Conservation (phyloP, 2,797 vertebrate genomes). For the Ctenochaetus hawaiiensis region DNA sequence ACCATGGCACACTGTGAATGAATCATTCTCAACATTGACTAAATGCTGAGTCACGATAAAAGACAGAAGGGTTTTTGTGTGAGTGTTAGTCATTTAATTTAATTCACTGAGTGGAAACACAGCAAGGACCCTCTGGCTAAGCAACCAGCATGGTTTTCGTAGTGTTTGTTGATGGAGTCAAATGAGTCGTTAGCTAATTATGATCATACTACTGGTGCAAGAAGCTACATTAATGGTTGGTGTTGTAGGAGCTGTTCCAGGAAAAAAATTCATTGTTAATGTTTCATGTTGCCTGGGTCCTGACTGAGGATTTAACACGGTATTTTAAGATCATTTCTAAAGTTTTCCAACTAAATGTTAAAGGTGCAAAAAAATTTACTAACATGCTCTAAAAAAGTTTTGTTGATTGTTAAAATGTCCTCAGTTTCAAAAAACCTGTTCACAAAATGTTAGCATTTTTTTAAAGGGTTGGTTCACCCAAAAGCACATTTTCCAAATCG, state of each 20-base stretch:
- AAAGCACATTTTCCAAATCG: no score
- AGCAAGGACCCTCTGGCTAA: constrained; percentile 37
- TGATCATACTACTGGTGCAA: constrained; percentile 5
- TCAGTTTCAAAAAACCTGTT: no score
- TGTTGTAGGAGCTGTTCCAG: constrained; percentile 8
- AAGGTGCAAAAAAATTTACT: not conserved
- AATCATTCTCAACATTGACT: constrained; percentile 68
- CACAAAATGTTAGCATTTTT: not conserved
- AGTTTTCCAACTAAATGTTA: not conserved
- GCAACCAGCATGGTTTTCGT: constrained; percentile 34
- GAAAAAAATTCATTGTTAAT: not conserved
- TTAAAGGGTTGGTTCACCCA: no score
- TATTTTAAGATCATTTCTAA: not conserved
- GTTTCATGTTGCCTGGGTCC: not conserved
- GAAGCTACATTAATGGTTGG: constrained; percentile 12
- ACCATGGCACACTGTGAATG: constrained; percentile 55
- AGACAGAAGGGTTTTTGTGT: constrained; percentile 66
- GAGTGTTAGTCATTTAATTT: constrained; percentile 59
- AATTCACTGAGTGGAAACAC: constrained; percentile 61
- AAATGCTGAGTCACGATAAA: constrained; percentile 69
- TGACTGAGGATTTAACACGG: not conserved
- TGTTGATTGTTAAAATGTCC: not conserved
- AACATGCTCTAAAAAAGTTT: no score
- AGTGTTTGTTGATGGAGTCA: constrained; percentile 35
- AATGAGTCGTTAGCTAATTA: constrained; percentile 34